Conservation (phyloP, 1,140 invertebrate genomes). For the Drosophila littoralis region DNA sequence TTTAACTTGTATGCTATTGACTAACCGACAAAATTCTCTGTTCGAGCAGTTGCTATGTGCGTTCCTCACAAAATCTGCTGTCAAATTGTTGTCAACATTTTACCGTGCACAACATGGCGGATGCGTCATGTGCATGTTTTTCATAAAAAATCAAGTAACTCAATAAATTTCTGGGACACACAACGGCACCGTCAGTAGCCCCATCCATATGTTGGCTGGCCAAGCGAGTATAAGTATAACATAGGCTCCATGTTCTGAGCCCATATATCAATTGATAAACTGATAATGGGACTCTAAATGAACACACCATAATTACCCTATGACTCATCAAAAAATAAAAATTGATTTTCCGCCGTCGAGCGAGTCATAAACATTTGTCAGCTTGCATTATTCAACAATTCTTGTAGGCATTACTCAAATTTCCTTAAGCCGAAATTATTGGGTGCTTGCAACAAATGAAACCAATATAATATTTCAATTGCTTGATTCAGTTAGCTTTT, state of each 20-base stretch:
- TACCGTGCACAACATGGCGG: slow-evolving; percentile 39
- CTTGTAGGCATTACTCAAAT: background rate
- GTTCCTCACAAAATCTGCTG: slow-evolving; percentile 31
- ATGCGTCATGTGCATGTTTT: slow-evolving; percentile 44
- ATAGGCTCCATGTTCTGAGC: no score
- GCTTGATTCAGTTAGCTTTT: slow-evolving; percentile 87
- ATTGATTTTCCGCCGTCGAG: background rate
- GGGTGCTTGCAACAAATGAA: background rate
- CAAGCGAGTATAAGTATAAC: no score
- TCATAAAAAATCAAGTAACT: slow-evolving; percentile 8
- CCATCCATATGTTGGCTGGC: background rate
- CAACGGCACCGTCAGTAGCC: background rate
- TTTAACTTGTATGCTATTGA: slow-evolving; percentile 64
- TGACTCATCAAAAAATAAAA: slow-evolving; percentile 17
- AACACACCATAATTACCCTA: slow-evolving; percentile 31
- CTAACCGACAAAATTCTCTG: slow-evolving; percentile 58
- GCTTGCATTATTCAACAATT: background rate
- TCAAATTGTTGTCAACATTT: slow-evolving; percentile 62
- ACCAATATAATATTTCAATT: background rate
- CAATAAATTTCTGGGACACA: background rate
- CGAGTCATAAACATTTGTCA: background rate
- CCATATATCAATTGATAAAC: slow-evolving; percentile 28
- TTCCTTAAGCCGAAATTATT: slow-evolving; percentile 7
- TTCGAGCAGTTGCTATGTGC: slow-evolving; percentile 8
- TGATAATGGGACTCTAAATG: slow-evolving; percentile 28